Evolutionary conservation across 92 coral and sea anemone species (phyloP).

Genomic region (Chrysogorgia sp.): DNA sequence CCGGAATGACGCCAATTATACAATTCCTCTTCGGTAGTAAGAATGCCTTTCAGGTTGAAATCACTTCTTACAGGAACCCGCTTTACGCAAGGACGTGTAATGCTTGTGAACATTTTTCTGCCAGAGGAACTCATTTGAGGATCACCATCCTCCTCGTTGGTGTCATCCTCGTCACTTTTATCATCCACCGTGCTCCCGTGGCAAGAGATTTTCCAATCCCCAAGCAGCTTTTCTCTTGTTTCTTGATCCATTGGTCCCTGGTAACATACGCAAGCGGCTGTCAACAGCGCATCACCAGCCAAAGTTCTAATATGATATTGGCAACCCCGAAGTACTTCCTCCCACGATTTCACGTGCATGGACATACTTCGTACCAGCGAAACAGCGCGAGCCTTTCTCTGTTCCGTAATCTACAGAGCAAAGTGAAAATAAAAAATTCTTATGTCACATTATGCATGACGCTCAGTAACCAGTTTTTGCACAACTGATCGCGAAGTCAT

Average conservation of each 20-base stretch:
- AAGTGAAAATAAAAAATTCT: background rate
- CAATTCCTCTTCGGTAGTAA: constrained; percentile 72
- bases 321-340: constrained; percentile 59
- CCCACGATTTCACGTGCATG: constrained; percentile 70
- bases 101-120: constrained; percentile 40
- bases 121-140: background rate
- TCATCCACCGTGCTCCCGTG: constrained; percentile 68
- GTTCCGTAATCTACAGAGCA: constrained; percentile 63
- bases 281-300: constrained; percentile 91
- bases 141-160: background rate
- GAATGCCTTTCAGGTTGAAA: constrained; percentile 67
- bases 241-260: constrained; percentile 79
- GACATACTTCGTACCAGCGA: constrained; percentile 71
- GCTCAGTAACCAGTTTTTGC: too few species aligned
- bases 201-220: constrained; percentile 87
- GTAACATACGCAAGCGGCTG: constrained; percentile 89
- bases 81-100: constrained; percentile 49
- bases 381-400: constrained; percentile 68
- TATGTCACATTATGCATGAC: background rate
- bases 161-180: constrained; percentile 24
- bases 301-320: constrained; percentile 75
- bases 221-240: constrained; percentile 79
- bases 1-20: constrained; percentile 79
- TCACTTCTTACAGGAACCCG: constrained; percentile 70
- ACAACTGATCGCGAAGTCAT: too few species aligned